Base-by-base conservation (phyloP, 2,888 invertebrate genomes). In the Euspilapteryx auroguttella region DNA sequence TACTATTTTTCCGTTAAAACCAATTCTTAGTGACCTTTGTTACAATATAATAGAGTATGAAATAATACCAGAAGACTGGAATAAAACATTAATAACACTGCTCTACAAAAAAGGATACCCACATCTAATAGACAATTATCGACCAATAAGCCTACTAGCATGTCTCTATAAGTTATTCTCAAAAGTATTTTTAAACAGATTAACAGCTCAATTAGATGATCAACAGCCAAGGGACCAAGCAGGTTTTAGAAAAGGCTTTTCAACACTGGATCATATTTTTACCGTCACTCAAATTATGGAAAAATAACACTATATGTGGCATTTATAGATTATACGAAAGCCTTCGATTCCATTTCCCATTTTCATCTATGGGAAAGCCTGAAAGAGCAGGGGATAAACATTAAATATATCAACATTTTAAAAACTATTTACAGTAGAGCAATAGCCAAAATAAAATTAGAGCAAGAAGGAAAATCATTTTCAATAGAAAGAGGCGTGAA, bases 221-320 rank as follows among this genome's bases (percentile, higher is more conserved):
- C n/a, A n/a, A n/a, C n/a, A 28, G 14, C 28, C 24, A 3, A 9
- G 17, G 12, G 30, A 30, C 11, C 30, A 30, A 30, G 21, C 25
- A 14, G 10, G 10, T 23, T n/a, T n/a, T n/a, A n/a, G n/a, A n/a
- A n/a, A n/a, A n/a, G n/a, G n/a, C n/a, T n/a, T n/a, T n/a, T n/a
- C 23, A n/a, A 28, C 23, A 4, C 6, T 11, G 7, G 28, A 28
- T 10, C 28, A 28, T 14, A 28, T 28, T 2, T 21, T 21, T 12
- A 28, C 28, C 4, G 2, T 29, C 2, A 24, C 8, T 4, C 24
- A 24, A 20, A 12, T 29, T 8, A 24, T 29, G 9, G 29, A 29
- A 20, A 29, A 24, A n/a, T 24, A 15, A n/a, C 15, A 6, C 28
- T 23, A 10, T 28, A 28, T 12, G 2, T 28, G 2, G 15, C 12